phyloP scores from a whole-genome alignment of 2,888 invertebrate genomes.

The Netelia virgata region DNA sequence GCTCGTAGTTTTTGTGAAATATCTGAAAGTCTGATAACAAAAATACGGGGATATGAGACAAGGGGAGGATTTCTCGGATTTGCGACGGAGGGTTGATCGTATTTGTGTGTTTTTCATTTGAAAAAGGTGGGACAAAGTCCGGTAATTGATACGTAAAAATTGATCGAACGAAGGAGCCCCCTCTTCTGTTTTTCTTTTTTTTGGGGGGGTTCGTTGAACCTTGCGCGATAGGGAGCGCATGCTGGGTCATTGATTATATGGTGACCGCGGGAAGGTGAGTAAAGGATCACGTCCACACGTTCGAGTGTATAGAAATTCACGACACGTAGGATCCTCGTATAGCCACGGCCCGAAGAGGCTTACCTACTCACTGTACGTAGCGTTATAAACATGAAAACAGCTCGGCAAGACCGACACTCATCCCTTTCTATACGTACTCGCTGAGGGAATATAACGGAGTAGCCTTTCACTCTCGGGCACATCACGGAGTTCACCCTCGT shows the following conservation, averaged over 20 bases:
- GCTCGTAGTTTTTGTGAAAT: not conserved
- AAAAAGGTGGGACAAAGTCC: not conserved
- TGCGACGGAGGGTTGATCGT: too few relatives aligned
- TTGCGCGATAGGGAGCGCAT: constrained; percentile 12
- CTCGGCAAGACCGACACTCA: constrained; percentile 54
- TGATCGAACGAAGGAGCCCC: not conserved
- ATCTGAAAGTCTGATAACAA: too few relatives aligned
- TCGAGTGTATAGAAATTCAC: constrained; percentile 61
- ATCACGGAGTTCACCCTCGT: constrained; percentile 53
- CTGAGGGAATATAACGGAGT: not conserved
- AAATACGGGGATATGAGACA: too few relatives aligned
- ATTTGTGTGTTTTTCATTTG: not conserved
- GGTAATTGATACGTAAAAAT: not conserved
- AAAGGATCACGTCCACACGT: constrained; percentile 58
- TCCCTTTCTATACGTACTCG: constrained; percentile 28
- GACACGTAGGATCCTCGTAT: constrained; percentile 61
- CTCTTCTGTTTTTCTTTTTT: too few relatives aligned
- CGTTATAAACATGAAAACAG: constrained; percentile 61
- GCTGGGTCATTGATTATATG: constrained; percentile 44
- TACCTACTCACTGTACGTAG: constrained; percentile 53
- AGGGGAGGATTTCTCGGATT: too few relatives aligned
- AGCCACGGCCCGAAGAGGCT: constrained; percentile 29
- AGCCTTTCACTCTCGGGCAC: constrained; percentile 39
- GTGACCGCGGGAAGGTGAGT: constrained; percentile 13
- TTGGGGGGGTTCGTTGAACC: constrained; percentile 55